Base-by-base conservation (phyloP, 2,797 vertebrate species). In the Anolis apletophallus region DNA sequence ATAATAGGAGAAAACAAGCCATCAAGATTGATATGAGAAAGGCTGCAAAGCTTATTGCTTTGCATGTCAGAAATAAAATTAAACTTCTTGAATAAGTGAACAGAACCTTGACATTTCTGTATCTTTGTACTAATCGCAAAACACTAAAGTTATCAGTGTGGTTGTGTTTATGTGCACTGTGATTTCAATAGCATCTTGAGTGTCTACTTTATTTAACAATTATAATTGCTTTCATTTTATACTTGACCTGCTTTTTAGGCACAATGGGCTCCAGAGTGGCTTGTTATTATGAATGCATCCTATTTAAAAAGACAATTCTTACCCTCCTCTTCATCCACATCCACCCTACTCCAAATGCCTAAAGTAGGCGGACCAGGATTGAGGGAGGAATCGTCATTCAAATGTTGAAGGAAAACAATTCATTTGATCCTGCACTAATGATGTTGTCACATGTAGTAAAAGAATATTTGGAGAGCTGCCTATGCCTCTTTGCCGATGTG, bases 21-120 rank as follows among this genome's bases (percentile, higher is more conserved):
- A 83, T 84, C 82, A 6, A n/a, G 82, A 84, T 77, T 6, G 5
- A 1, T 83, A 59, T 85, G 67, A 84, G 87, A 91, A 88, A 50
- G 34, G n/a, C 57, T 61, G n/a, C 82, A 52, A 34, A 64, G 46
- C 76, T 69, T 77, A 77, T 69, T 82, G 80, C 81, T 91, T 84
- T 81, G 12, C 23, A 71, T 29, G 2, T 50, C 52, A 26, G 10
- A 52, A 85, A 40, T 0, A 1, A 77, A 87, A 19, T n/a, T 67
- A 54, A 80, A 87, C 78, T 52, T 7, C 78, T 52, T 7, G 23
- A 40, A 0, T 67, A 86, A 85, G 76, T 3, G 83, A 75, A 12
- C 1, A 64, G 17, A 14, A 59, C 5, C 6, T 7, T 88, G 82
- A 5, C 16, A 85, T 85, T 88, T 80, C 0, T 88, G 87, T 81